Evolutionary conservation across 2,888 invertebrate genomes (phyloP).

Genomic region (Adelphocoris suturalis): DNA sequence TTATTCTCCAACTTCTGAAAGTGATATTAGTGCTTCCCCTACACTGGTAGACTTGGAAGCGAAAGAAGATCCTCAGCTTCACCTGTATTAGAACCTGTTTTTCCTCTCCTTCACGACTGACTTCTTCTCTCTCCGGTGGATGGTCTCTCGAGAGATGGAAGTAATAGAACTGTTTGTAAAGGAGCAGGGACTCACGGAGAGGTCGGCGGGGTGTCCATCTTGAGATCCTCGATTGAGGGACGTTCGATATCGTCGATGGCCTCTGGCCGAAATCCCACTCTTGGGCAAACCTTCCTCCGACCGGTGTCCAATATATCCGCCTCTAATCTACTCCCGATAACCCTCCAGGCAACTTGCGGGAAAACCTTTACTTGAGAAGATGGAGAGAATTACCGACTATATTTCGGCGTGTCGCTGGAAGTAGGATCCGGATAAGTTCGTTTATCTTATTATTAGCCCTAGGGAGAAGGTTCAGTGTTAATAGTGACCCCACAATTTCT

Average conservation of each 20-base stretch:
- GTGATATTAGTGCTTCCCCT: too few relatives aligned
- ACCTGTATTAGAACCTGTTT: too few relatives aligned
- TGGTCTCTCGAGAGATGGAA: not conserved
- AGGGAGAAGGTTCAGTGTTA: too few relatives aligned
- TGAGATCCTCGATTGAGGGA: not conserved
- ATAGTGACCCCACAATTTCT: too few relatives aligned
- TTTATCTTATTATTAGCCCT: too few relatives aligned
- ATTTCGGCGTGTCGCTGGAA: not conserved
- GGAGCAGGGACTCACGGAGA: not conserved
- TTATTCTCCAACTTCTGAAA: too few relatives aligned
- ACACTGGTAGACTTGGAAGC: too few relatives aligned
- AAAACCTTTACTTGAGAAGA: not conserved
- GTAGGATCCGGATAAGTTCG: not conserved
- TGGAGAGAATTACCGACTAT: not conserved
- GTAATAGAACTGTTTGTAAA: not conserved
- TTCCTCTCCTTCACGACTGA: too few relatives aligned
- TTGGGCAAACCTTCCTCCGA: not conserved
- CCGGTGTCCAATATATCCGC: not conserved
- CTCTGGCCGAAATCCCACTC: not conserved
- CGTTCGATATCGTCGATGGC: not conserved
- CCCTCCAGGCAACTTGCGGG: not conserved
- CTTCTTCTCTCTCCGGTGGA: too few relatives aligned
- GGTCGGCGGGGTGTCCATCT: not conserved
- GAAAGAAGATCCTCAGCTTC: too few relatives aligned
- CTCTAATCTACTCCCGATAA: slow-evolving; percentile 18